Conservation (phyloP, 1,140 invertebrate genomes). For the Zeugodacus cucurbitae region DNA sequence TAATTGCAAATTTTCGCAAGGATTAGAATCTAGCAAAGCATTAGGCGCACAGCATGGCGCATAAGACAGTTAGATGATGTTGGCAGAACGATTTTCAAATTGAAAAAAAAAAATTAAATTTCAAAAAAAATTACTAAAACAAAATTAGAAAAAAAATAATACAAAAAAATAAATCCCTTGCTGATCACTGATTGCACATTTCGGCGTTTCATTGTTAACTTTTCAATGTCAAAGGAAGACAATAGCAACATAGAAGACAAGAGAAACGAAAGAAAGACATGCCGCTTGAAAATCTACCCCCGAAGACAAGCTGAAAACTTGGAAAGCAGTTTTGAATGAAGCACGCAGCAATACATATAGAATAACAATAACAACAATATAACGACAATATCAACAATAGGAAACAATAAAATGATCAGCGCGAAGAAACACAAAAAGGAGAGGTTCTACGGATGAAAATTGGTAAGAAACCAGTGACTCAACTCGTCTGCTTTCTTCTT, state of each 20-base stretch:
- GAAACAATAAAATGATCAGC: too few relatives aligned
- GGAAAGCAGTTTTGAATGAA: too few relatives aligned
- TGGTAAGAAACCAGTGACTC: too few relatives aligned
- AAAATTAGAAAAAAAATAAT: background rate
- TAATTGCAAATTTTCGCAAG: constrained; percentile 18
- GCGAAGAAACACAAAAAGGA: too few relatives aligned
- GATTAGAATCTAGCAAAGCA: background rate
- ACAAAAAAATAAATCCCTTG: background rate
- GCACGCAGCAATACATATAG: too few relatives aligned
- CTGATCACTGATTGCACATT: background rate
- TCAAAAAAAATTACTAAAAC: background rate
- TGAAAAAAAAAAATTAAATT: background rate
- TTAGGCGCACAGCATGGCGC: background rate
- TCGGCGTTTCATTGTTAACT: background rate
- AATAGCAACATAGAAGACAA: too few relatives aligned
- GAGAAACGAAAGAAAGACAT: background rate
- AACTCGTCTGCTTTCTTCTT: too few relatives aligned
- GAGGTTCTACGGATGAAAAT: too few relatives aligned
- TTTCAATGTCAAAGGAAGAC: background rate
- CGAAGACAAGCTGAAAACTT: background rate
- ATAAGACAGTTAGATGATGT: background rate
- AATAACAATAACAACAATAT: too few relatives aligned
- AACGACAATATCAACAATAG: too few relatives aligned
- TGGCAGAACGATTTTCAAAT: too few relatives aligned
- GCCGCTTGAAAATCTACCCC: background rate